Evolutionary conservation across 2,888 invertebrate species (phyloP).

Genomic region (Melipona beecheii): DNA sequence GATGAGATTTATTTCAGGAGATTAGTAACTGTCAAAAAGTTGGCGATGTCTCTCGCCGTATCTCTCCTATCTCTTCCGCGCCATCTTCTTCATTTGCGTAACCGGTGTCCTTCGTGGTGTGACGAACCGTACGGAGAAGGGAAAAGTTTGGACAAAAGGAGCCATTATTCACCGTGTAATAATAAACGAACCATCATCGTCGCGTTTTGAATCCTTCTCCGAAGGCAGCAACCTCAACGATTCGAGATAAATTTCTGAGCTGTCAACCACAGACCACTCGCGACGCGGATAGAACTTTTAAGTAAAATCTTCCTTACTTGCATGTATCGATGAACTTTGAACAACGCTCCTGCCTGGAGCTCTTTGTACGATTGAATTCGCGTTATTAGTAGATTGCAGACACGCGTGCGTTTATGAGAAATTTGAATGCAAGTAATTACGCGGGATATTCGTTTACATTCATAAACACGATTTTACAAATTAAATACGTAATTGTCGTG

Average conservation of each 20-base stretch:
- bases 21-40: not conserved
- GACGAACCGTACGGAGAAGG: not conserved
- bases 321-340: too few species aligned
- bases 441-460: too few species aligned
- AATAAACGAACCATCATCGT: too few species aligned
- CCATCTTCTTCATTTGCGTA: not conserved
- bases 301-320: not conserved
- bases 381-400: too few species aligned
- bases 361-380: too few species aligned
- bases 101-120: not conserved
- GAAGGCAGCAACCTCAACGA: not conserved
- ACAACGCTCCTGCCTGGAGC: too few species aligned
- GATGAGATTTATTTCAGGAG: not conserved
- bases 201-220: not conserved
- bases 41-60: not conserved
- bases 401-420: too few species aligned
- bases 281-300: not conserved
- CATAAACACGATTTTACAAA: not conserved
- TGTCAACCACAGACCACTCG: not conserved
- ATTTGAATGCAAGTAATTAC: too few species aligned
- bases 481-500: not conserved
- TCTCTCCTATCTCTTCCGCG: not conserved
- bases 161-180: constrained; percentile 9
- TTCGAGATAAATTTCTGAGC: constrained; percentile 4
- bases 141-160: constrained; percentile 16